phyloP scores from a whole-genome alignment of 2,888 invertebrate genomes.

The Hirtodrosophila trivittata region DNA sequence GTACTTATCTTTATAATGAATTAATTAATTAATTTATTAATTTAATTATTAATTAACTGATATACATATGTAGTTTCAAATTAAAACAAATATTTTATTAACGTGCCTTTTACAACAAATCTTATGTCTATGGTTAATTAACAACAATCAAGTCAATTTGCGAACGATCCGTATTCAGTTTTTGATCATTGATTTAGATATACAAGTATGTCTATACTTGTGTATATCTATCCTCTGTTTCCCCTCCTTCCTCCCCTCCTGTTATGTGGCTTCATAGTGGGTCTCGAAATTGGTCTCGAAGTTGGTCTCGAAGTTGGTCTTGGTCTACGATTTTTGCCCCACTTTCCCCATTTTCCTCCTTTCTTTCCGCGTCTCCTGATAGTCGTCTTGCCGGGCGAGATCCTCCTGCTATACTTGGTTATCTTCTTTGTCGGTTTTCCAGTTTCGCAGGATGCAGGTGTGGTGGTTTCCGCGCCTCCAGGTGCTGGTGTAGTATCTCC shows the following conservation, averaged over 20 bases:
- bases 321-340: neutral
- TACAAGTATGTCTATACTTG: neutral
- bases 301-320: too few relatives aligned
- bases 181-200: too few relatives aligned
- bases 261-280: too few relatives aligned
- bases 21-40: too few relatives aligned
- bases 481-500: too few relatives aligned
- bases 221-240: neutral
- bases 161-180: neutral
- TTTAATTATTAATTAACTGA: too few relatives aligned
- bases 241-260: neutral
- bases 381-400: neutral
- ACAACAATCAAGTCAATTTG: neutral
- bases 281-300: too few relatives aligned
- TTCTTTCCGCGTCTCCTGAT: neutral
- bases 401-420: too few relatives aligned
- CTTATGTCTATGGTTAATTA: conserved; percentile 3
- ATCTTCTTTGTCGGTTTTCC: too few relatives aligned
- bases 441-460: neutral
- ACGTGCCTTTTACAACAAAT: conserved; percentile 13
- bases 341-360: conserved; percentile 8
- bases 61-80: neutral
- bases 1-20: too few relatives aligned
- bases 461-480: neutral
- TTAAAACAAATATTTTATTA: conserved; percentile 1